Base-by-base conservation (phyloP, 1,140 invertebrate species). In the Scaptomyza graminum region DNA sequence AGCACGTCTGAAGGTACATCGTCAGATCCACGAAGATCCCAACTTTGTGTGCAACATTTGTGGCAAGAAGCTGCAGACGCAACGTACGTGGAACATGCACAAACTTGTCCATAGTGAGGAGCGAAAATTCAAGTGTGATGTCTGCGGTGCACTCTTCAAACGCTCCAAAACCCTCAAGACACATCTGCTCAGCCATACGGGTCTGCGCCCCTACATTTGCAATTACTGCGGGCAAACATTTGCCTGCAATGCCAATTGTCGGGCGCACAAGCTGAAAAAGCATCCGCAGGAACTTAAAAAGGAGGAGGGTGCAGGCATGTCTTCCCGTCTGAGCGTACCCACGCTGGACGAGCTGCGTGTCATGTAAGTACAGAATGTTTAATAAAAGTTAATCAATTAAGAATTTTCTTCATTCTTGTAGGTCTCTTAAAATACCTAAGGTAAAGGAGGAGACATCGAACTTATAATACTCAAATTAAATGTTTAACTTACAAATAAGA, bases 201-300 rank as follows among this genome's bases (percentile, higher is more conserved):
- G 93, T 0, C 56, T 92, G 37, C 72, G 92, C 6, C 93, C 93
- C 0, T 93, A 93, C 56, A 75, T 87, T 0, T 93, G 93, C 66
- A 90, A 90, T 25, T 93, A 92, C 71, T 93, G 93, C 51, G 83
- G 90, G 0, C 90, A 92, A 60, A 90, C 92, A 0, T 93, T 93
- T 72, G 92, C 93, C 7, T 93, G 93, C 67, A 92, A 92, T 39
- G 91, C 92, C 5, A 93, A 93, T 67, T 93, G 92, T 74, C 84
- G 93, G 8, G 89, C 91, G 12, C 93, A 93, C 65, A 93, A 93
- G 66, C 67, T 90, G 8, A 91, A 92, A 12, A 90, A 92, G 69
- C 93, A 93, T 78, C 89, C 92, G 1, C 73, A 81, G 59, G 92
- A 93, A 62, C 71, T 93, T 39, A 74, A 63, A 22, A 59, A 67